Evolutionary conservation across 2,797 vertebrate genomes (phyloP), one percentile per base, ranked within the genome.

Genomic region (Hypotaenidia okinawae): DNA sequence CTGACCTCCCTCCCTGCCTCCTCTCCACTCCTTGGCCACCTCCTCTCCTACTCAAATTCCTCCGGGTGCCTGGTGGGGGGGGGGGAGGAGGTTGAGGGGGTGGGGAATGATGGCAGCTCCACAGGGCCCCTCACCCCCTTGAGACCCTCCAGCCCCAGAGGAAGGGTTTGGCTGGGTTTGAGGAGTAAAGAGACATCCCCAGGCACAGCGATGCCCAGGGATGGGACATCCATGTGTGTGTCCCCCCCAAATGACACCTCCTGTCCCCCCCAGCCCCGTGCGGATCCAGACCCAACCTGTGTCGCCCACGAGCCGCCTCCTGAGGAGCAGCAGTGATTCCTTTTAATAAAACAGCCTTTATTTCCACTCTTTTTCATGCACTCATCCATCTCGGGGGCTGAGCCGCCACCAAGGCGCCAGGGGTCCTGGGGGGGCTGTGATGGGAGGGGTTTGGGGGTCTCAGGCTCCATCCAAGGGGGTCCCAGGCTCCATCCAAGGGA

Each of bases 1-100:
- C 72, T 78, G 95, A 92, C 89, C 92, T 88, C 83, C 52, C 92
- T 66, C 92, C n/a, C n/a, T 23, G 58, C 75, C 94, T 93, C 85
- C 55, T 81, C 74, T 79, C 83, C 63, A 35, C 63, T 81, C 90
- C 61, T 13, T 13, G 2, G 28, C 24, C 58, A 11, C 43, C 77
- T 43, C 59, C 33, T 55, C 77, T 87, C 73, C 73, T 23, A 6
- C 81, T 49, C 41, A 6, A 13, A 72, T 82, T 83, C 87, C 72
- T 37, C 15, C 3, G 6, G 24, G n/a, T 0, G 17, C 16, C 13
- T 6, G 6, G 10, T 32, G 21, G 45, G 28, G 32, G 12, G 64
- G 15, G 4, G 41, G 41, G 14, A 12, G 37, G 37, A 12, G 37
- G 37, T n/a, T n/a, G 37, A 12, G 37, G 41, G 41, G 41, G 41